Evolutionary conservation across 2,797 vertebrate genomes (phyloP).

Genomic region (Lithobates sylvaticus): DNA sequence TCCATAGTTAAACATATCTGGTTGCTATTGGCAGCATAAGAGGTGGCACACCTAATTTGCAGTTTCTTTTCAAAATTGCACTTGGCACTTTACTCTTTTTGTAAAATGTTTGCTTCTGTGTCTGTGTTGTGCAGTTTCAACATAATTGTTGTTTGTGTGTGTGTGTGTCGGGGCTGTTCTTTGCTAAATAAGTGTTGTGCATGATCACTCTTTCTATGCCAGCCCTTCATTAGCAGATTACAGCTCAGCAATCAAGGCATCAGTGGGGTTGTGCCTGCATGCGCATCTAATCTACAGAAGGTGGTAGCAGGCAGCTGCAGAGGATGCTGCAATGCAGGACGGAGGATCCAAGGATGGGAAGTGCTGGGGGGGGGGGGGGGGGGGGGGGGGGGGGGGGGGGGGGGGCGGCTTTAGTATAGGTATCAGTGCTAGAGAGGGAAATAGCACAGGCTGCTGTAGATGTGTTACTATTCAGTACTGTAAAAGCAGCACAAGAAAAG

Average conservation of each 20-base stretch:
- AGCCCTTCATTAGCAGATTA: conserved; percentile 61
- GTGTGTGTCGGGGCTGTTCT: conserved; percentile 36
- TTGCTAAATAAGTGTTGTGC: conserved; percentile 52
- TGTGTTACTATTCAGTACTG: not conserved
- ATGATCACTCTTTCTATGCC: conserved; percentile 49
- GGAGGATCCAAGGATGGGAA: conserved; percentile 1
- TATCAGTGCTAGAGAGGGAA: not conserved
- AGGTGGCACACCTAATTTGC: conserved; percentile 24
- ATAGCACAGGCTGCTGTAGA: not conserved
- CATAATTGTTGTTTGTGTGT: conserved; percentile 54
- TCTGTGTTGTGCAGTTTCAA: conserved; percentile 47
- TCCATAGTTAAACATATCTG: conserved; percentile 1
- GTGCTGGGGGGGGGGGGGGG: not conserved
- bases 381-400: not conserved
- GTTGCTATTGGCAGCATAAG: conserved; percentile 22
- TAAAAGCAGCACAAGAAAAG: not conserved
- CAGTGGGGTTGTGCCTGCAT: conserved; percentile 40
- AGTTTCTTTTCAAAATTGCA: not conserved
- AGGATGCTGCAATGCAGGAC: conserved; percentile 57
- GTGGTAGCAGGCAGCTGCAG: conserved; percentile 36
- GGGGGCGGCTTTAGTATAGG: not conserved
- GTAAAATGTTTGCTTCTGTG: conserved; percentile 36
- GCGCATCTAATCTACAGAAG: conserved; percentile 23
- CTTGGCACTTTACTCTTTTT: conserved; percentile 20
- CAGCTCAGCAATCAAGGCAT: conserved; percentile 52